Base-by-base conservation (phyloP, 2,113 vertebrate species). In the Neolamprologus variostigma region DNA sequence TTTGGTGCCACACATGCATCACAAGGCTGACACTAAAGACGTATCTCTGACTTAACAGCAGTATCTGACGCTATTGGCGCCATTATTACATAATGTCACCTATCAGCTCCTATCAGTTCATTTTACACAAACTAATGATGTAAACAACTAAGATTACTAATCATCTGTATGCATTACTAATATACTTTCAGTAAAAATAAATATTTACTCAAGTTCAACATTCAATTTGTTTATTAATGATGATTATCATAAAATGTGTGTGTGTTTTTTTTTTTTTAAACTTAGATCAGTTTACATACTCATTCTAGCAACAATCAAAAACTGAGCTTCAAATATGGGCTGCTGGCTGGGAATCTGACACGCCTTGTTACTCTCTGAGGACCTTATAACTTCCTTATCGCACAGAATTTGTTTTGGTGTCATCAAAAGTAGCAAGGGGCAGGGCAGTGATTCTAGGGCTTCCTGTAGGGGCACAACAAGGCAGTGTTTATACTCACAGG, bases 401-500 rank as follows among this genome's bases (percentile, higher is more conserved):
- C 40, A 47, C 10, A 37, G 7, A 12, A 16, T 90, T 86, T 90
- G 42, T 88, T 45, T 83, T 80, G 21, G 19, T 37, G 17, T 66
- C 6, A 47, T 28, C 31, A 71, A 73, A 88, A 73, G 89, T 82
- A 89, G 66, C 84, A 63, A 26, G 3, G 40, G 6, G 19, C 23
- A 50, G 28, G 40, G 3, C 1, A 13, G 19, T 3, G 13, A 55
- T 80, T 50, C 23, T 9, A 81, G 21, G 23, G 7, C 26, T 55
- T 10, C n/a, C 7, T 10, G 53, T 87, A 23, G 40, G 55, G 87
- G 79, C 28, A 90, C 53, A 86, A 76, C 84, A 88, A 9, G 1
- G 40, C 4, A n/a, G 33, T 40, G 63, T 89, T 86, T 47, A 90
- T 87, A 97, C 98, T 99, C 97, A 99, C 99, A 83, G 95, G 31